phyloP scores from a whole-genome alignment of 1,140 invertebrate genomes.

The Cyclargus thomasi region DNA sequence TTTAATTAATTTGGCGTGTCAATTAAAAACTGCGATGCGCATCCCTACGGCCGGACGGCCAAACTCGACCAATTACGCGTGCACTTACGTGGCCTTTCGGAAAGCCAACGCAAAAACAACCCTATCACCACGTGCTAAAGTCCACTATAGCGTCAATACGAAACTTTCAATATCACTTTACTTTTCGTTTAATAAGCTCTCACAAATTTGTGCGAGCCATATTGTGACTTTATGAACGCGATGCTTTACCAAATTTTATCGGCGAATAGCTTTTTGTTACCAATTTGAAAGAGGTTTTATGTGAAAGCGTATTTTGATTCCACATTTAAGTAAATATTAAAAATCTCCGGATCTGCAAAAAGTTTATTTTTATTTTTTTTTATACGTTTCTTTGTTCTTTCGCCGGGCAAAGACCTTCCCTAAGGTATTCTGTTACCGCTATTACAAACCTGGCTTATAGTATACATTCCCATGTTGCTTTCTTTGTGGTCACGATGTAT shows the following conservation, averaged over 20 bases:
- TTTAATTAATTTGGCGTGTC: neutral
- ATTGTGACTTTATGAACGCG: neutral
- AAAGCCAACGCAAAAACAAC: slow-evolving; percentile 17
- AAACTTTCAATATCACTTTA: slow-evolving; percentile 5
- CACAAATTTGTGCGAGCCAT: slow-evolving; percentile 5
- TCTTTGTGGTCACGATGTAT: too few species aligned
- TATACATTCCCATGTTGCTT: too few species aligned
- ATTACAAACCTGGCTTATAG: too few species aligned
- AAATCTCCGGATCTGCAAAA: too few species aligned
- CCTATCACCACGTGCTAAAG: slow-evolving; percentile 17
- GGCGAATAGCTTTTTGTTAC: neutral
- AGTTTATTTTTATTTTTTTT: too few species aligned
- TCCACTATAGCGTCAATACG: neutral
- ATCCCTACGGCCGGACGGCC: slow-evolving; percentile 11
- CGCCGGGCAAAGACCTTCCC: too few species aligned
- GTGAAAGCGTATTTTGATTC: neutral
- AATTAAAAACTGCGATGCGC: neutral
- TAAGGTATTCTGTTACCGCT: too few species aligned
- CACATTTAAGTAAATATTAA: neutral
- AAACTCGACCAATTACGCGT: slow-evolving; percentile 28
- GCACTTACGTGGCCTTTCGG: slow-evolving; percentile 23
- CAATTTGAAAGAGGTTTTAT: neutral
- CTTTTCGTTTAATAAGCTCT: slow-evolving; percentile 5
- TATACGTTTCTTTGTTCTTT: too few species aligned
- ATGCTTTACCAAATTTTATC: slow-evolving; percentile 3